Conservation (phyloP, 2,113 vertebrate genomes). For the Potamarius usumacintae region DNA sequence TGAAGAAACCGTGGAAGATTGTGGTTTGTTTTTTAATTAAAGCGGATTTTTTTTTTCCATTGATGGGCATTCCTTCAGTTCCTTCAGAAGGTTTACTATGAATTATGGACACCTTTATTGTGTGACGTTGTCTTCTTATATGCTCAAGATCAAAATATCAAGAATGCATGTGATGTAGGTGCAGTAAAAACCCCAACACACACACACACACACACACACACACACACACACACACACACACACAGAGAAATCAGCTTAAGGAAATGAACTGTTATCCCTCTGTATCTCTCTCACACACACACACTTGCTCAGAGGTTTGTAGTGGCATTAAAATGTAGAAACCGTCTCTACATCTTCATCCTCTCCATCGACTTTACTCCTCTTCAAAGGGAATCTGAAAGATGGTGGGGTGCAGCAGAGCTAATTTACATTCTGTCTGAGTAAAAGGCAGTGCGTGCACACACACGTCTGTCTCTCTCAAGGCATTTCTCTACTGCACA, state of each 20-base stretch:
- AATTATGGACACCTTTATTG: no score
- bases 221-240: neutral
- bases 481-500: constrained; percentile 40
- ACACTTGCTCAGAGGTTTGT: neutral
- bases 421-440: constrained; percentile 60
- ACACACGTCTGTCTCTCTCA: constrained; percentile 39
- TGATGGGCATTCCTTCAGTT: neutral
- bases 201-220: neutral
- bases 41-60: no score
- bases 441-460: constrained; percentile 33
- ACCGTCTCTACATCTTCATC: neutral
- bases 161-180: neutral
- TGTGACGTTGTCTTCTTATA: no score
- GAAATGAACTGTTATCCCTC: neutral
- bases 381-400: constrained; percentile 59
- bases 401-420: constrained; percentile 45
- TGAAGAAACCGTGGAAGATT: neutral
- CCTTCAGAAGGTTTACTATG: neutral
- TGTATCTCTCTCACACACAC: neutral
- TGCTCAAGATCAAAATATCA: neutral
- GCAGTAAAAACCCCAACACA: no score
- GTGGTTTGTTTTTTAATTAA: neutral
- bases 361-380: neutral
- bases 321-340: constrained; percentile 16
- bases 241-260: neutral